Conservation (phyloP, 2,113 vertebrate species). For the Argyrosomus japonicus region DNA sequence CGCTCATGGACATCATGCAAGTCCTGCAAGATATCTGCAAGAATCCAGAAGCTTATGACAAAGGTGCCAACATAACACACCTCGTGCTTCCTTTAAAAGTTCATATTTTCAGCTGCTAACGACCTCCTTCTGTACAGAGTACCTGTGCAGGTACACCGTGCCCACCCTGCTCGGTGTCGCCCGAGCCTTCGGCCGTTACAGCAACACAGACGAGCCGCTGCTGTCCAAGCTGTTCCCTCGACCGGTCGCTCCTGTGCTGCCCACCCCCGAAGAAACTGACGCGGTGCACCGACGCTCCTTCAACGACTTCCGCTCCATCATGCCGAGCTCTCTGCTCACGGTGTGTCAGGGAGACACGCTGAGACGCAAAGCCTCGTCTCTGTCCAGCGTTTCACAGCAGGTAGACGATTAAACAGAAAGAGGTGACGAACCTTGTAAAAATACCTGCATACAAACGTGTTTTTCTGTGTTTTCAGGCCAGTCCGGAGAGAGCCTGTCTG, state of each 20-base stretch:
- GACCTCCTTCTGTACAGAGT: constrained; percentile 81
- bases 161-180: constrained; percentile 94
- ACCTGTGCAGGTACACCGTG: constrained; percentile 92
- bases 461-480: constrained; percentile 85
- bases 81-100: background rate
- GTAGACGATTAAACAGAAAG: constrained; percentile 23
- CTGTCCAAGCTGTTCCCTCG: constrained; percentile 96
- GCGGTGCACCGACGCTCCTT: constrained; percentile 91
- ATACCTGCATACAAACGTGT: background rate
- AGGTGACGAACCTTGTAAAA: no score
- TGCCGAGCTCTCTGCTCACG: constrained; percentile 92
- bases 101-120: background rate
- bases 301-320: constrained; percentile 97
- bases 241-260: constrained; percentile 80
- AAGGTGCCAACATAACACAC: constrained; percentile 83
- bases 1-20: constrained; percentile 92
- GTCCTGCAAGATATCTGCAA: constrained; percentile 93
- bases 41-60: constrained; percentile 90
- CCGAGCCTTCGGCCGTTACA: constrained; percentile 94
- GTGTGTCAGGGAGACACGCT: constrained; percentile 92
- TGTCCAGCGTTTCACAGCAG: constrained; percentile 92
- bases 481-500: constrained; percentile 90
- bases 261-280: constrained; percentile 86
- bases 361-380: constrained; percentile 88
- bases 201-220: constrained; percentile 93